Evolutionary conservation across 2,797 vertebrate genomes (phyloP).

Genomic region (Epinephelus coioides): DNA sequence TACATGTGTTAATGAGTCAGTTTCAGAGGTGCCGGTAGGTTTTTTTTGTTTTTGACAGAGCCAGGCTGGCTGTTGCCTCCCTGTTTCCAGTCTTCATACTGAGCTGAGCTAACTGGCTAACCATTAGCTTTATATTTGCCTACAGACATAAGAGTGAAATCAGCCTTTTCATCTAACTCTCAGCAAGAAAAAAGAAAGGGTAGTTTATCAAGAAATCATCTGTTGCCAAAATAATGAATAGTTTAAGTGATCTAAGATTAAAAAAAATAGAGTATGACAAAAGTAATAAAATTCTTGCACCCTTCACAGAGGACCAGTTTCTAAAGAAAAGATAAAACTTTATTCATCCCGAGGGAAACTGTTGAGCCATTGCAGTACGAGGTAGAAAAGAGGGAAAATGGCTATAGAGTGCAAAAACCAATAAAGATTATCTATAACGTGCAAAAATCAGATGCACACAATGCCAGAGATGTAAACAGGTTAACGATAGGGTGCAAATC

Average conservation of each 20-base stretch:
- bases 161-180: constrained; percentile 4
- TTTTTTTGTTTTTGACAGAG: neutral
- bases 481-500: neutral
- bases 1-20: neutral
- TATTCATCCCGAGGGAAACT: neutral
- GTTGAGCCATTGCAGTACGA: neutral
- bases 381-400: no score
- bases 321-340: neutral
- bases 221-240: constrained; percentile 15
- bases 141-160: no score
- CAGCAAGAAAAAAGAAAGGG: neutral
- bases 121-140: neutral
- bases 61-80: neutral
- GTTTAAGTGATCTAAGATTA: neutral
- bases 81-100: neutral
- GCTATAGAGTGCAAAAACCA: no score
- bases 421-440: neutral
- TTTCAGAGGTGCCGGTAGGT: neutral
- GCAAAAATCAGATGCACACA: neutral
- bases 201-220: neutral
- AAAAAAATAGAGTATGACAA: neutral
- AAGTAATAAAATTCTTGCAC: neutral
- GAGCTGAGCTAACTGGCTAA: neutral
- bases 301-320: neutral
- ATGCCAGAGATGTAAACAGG: neutral